Conservation (phyloP, 2,888 invertebrate species). For the Germaria angustata region DNA sequence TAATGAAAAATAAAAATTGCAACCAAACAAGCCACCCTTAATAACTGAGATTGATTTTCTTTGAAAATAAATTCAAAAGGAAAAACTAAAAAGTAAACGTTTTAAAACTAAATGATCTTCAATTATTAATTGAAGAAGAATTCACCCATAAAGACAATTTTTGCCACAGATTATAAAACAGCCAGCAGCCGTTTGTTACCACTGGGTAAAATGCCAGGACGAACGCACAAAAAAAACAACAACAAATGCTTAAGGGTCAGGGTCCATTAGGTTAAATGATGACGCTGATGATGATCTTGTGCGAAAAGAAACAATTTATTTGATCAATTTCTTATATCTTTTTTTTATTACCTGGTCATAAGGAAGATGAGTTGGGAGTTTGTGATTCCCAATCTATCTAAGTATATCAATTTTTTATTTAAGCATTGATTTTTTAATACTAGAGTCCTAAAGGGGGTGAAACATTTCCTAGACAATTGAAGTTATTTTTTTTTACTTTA, state of each 20-base stretch:
- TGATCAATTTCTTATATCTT: neutral
- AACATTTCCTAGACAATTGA: constrained; percentile 8
- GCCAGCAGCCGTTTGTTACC: constrained; percentile 39
- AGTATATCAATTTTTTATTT: constrained; percentile 16
- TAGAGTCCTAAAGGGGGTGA: constrained; percentile 43
- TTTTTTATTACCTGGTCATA: constrained; percentile 47
- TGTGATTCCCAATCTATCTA: neutral
- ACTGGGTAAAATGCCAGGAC: neutral
- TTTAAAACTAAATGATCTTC: constrained; percentile 51
- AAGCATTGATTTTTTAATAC: constrained; percentile 38
- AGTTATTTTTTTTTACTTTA: constrained; percentile 2
- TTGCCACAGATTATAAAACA: constrained; percentile 64
- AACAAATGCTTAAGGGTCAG: constrained; percentile 71
- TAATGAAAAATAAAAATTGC: neutral
- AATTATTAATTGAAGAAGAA: constrained; percentile 56
- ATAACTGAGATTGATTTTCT: constrained; percentile 20
- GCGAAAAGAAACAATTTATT: constrained; percentile 49
- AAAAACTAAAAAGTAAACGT: constrained; percentile 58
- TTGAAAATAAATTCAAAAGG: neutral
- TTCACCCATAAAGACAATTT: constrained; percentile 68
- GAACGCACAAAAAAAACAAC: neutral
- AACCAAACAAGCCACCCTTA: constrained; percentile 42
- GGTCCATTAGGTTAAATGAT: constrained; percentile 78
- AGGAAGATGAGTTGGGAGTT: constrained; percentile 23
- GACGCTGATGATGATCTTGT: constrained; percentile 68